Evolutionary conservation across 2,113 vertebrate genomes (phyloP).

Genomic region (Eudorcas thomsonii): DNA sequence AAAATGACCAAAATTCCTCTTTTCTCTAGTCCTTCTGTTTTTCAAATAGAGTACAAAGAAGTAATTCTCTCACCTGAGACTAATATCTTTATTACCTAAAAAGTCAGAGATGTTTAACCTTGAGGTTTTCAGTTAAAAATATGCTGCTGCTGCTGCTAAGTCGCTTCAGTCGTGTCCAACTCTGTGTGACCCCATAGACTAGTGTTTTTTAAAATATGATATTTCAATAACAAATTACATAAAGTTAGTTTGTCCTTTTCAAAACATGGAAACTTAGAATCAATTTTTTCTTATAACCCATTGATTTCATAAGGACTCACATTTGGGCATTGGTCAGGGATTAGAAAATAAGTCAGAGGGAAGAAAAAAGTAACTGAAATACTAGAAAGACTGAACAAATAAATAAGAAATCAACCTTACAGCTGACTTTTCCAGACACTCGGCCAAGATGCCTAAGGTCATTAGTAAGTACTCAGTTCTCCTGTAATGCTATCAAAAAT

Average conservation of each 20-base stretch:
- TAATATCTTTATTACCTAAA: not conserved
- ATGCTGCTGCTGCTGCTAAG: not conserved
- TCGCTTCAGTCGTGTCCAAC: rapidly evolving
- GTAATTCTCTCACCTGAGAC: not conserved
- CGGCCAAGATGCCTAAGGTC: slow-evolving; percentile 34
- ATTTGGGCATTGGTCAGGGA: not conserved
- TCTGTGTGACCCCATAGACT: too few species aligned
- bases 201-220: not conserved
- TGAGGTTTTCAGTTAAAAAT: not conserved
- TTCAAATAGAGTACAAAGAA: not conserved
- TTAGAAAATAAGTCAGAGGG: slow-evolving; percentile 24
- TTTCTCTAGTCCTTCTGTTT: not conserved
- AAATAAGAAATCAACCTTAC: slow-evolving; percentile 18
- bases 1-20: not conserved
- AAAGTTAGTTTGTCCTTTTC: not conserved
- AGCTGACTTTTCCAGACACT: slow-evolving; percentile 41
- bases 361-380: not conserved
- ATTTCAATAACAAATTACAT: not conserved
- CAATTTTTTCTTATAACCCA: not conserved
- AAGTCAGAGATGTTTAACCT: not conserved
- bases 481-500: slow-evolving; percentile 12
- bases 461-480: slow-evolving; percentile 32
- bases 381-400: slow-evolving; percentile 47
- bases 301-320: not conserved
- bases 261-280: not conserved